Base-by-base conservation (phyloP, 2,113 vertebrate genomes). In the Greenwoodochromis staneri region DNA sequence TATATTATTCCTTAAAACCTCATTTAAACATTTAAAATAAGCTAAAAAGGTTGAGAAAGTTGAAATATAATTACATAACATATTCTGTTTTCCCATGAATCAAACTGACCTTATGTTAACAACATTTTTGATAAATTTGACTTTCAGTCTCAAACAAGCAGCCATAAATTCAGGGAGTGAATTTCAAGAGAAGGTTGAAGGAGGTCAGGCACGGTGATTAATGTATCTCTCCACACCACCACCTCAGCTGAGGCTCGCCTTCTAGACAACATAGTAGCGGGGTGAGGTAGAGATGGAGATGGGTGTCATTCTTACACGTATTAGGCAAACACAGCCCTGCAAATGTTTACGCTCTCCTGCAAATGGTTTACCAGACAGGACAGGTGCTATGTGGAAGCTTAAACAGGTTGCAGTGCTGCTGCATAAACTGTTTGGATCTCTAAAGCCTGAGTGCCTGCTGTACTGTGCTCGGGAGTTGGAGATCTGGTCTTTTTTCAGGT, bases 351-450 rank as follows among this genome's bases (percentile, higher is more conserved):
- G 10, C 71, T 84, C 87, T 49, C 82, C 88, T 88, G 89, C 91
- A 92, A 94, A 95, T 90, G 95, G 91, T 97, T 97, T 96, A 93
- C 93, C 63, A n/a, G 76, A 90, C 31, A 7, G 66, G 95, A 95
- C 92, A 95, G 94, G 95, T 94, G 93, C 90, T 96, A 93, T 95
- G 93, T 82, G 88, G 89, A 82, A 91, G 91, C 92, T 94, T 93
- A 94, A 96, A 93, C 92, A 92, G 57, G 93, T 91, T 94, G 81
- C 76, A n/a, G 53, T 82, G 86, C 80, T 9, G 86, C 82, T 59
- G 83, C 40, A 53, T 96, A 96, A 96, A 96, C 93, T 93, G 94
- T 97, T 96, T 96, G 89, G 83, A 57, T 92, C 27, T 82, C 38
- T 40, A 71, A 66, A 81, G 84, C 85, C 87, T 88, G 91, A 78